These are phyloP conservation scores for Coregonus ussuriensis DNA, from an alignment of 2,797 vertebrate genomes.

Conservation along the genomic window DNA sequence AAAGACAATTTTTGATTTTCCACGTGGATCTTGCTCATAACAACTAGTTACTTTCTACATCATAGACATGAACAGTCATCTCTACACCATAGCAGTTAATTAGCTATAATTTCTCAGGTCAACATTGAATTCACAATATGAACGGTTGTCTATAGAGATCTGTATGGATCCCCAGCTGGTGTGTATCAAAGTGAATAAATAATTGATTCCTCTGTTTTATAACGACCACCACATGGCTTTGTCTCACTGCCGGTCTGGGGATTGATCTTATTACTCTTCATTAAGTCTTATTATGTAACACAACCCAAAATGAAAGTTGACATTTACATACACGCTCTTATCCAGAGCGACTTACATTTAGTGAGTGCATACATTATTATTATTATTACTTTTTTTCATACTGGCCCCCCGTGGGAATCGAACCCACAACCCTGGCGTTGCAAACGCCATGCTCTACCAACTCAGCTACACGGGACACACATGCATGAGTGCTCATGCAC, in stretches of 20 bases:
- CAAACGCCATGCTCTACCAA: too few species aligned
- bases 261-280: constrained; percentile 41
- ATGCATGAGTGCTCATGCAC: neutral
- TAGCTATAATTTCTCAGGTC: neutral
- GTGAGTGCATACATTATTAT: too few species aligned
- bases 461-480: too few species aligned
- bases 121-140: neutral
- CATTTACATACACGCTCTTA: too few species aligned
- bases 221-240: constrained; percentile 23
- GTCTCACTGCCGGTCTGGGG: neutral
- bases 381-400: too few species aligned
- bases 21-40: neutral
- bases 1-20: too few species aligned
- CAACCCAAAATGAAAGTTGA: constrained; percentile 1
- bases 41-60: neutral
- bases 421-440: too few species aligned
- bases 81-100: neutral
- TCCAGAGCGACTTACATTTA: too few species aligned
- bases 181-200: constrained; percentile 31
- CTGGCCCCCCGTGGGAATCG: too few species aligned
- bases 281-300: constrained; percentile 24
- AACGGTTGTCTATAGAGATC: neutral
- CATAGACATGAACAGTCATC: neutral
- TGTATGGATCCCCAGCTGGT: neutral
- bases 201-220: constrained; percentile 28